Evolutionary conservation across 2,113 vertebrate species (phyloP), one percentile per base, ranked within the genome.

Genomic region (Fregata magnificens): DNA sequence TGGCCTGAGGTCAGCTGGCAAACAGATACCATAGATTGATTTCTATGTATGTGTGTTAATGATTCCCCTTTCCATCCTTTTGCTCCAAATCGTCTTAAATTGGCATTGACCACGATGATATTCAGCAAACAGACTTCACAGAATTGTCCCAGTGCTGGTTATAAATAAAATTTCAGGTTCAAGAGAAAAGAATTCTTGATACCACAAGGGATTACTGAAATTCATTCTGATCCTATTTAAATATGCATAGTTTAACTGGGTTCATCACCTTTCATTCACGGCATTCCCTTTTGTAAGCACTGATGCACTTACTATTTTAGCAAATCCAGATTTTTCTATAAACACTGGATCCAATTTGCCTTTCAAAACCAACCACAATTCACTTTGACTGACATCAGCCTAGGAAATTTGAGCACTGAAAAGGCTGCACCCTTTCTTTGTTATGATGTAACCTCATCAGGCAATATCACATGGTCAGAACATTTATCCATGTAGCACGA

Each of bases 1-100:
- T 98, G 95, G 96, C 97, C 96, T 83, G 89, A 96, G 95, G 96
- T 97, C 95, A 96, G 56, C 88, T 93, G 69, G 94, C 84, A 96
- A 96, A 97, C 86, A 98, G 96, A 97, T 93, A 96, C 45, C 42
- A 62, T 52, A 92, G 90, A 97, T 40, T 98, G 96, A 97, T 98
- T 97, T 94, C 84, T 80, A 13, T 56, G 47, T 49, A 47, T 95
- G 40, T 88, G 55, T 53, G 47, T 77, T 98, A 98, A 98, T 96
- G 90, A 96, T 87, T 97, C 79, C 87, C 90, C 85, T 94, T 95
- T 69, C 55, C 52, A 91, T 34, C 56, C 52, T 78, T 97, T 93
- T 95, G 96, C 78, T 81, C 78, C 91, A 98, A 96, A 97, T 89
- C 56, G 40, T 93, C 95, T 81, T 86, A 94, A 82, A 74, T 59